Evolutionary conservation across 2,797 vertebrate genomes (phyloP).

Genomic region (Tarsius wallacei): DNA sequence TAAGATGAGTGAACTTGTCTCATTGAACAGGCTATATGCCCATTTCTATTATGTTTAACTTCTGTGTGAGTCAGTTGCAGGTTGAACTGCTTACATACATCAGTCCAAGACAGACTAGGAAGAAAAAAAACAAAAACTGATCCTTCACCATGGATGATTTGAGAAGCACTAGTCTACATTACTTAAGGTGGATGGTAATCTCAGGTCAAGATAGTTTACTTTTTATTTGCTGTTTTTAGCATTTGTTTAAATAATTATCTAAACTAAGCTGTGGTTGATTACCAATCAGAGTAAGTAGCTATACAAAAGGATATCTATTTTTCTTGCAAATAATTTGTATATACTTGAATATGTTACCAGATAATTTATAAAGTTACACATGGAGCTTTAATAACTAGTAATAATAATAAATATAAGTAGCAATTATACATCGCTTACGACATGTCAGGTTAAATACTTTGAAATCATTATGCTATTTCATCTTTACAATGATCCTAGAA

Average conservation of each 20-base stretch:
- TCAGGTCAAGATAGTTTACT: not conserved
- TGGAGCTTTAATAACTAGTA: constrained; percentile 29
- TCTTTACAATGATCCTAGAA: not conserved
- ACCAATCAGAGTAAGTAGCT: not conserved
- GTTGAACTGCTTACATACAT: not conserved
- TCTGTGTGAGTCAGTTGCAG: not conserved
- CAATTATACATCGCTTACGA: not conserved
- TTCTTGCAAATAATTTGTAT: constrained; percentile 28
- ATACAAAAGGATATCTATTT: not conserved
- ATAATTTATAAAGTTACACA: constrained; percentile 41
- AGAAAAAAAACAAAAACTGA: not conserved
- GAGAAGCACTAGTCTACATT: not conserved
- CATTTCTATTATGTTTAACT: not conserved
- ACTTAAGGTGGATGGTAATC: not conserved
- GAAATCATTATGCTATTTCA: constrained; percentile 23
- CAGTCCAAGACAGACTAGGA: not conserved
- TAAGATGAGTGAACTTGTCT: not conserved
- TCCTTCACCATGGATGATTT: not conserved
- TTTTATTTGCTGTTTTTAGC: not conserved
- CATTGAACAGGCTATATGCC: not conserved
- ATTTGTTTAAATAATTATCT: constrained; percentile 33
- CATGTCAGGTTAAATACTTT: constrained; percentile 11
- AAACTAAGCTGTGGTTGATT: constrained; percentile 19
- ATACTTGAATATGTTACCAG: not conserved
- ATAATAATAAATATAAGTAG: not conserved